These are phyloP conservation scores for Zosterops hypoxanthus DNA, from an alignment of 2,113 vertebrate genomes.

Conservation along the genomic window DNA sequence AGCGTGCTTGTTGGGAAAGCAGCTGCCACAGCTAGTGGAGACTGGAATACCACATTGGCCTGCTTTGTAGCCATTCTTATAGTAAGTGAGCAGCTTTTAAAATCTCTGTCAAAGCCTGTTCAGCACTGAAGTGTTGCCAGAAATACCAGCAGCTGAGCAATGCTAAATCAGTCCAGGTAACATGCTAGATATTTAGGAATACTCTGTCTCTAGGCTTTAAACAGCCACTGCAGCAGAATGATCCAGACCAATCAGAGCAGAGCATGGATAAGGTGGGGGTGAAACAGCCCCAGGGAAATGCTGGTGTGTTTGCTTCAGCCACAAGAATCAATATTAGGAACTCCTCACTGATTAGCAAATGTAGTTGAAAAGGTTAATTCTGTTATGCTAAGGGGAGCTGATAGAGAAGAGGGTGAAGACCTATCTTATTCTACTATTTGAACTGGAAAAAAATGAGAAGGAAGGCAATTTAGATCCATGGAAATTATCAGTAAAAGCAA, in stretches of 20 bases:
- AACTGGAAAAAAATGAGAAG: neutral
- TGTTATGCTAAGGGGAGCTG: neutral
- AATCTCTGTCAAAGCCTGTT: neutral
- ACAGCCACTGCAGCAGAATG: neutral
- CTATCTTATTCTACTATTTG: neutral
- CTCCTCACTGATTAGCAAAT: neutral
- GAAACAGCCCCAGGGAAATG: neutral
- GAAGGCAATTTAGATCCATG: neutral
- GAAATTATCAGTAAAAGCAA: neutral
- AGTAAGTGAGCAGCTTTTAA: slow-evolving; percentile 77
- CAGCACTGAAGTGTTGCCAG: neutral
- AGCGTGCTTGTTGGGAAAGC: slow-evolving; percentile 97
- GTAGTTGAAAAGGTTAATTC: neutral
- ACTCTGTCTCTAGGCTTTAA: neutral
- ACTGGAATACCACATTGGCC: slow-evolving; percentile 97
- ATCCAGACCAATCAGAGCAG: neutral
- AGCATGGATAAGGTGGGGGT: neutral
- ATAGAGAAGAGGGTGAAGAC: neutral
- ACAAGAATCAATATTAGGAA: neutral
- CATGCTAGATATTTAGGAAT: neutral
- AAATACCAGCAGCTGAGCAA: neutral
- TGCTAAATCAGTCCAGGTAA: neutral
- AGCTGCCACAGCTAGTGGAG: slow-evolving; percentile 87
- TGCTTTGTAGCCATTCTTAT: slow-evolving; percentile 98
- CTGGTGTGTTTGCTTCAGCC: neutral